phyloP scores from a whole-genome alignment of 2,113 vertebrate species.

The Neogale vison region DNA sequence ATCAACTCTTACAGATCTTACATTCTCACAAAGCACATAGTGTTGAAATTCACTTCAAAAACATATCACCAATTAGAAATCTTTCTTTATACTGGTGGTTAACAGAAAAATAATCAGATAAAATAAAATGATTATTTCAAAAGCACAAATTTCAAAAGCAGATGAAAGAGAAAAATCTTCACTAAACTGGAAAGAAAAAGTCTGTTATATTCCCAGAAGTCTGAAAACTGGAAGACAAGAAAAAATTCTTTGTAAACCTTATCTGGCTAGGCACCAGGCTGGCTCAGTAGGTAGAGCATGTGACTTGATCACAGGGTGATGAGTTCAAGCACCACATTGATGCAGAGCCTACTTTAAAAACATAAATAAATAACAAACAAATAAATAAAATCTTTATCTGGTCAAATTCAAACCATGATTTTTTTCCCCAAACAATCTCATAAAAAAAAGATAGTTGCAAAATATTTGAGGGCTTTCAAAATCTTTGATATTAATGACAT shows the following conservation, averaged over 20 bases:
- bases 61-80: not conserved
- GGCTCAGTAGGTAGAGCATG: not conserved
- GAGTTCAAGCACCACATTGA: not conserved
- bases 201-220: not conserved
- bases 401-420: not conserved
- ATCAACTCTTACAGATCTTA: not conserved
- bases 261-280: not conserved
- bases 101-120: constrained; percentile 17
- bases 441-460: not conserved
- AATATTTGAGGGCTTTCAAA: not conserved
- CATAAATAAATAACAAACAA: not conserved
- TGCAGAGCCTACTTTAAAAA: not conserved
- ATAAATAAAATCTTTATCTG: not conserved
- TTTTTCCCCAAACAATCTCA: not conserved
- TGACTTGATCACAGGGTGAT: not conserved
- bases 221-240: constrained; percentile 11
- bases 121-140: not conserved
- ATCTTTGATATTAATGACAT: not conserved
- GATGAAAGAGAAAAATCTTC: not conserved
- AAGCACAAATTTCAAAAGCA: not conserved
- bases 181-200: not conserved
- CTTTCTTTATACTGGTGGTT: not conserved
- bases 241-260: not conserved
- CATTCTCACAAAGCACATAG: not conserved
- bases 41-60: not conserved